These are phyloP conservation scores for Nasonia vitripennis DNA, from an alignment of 1,140 invertebrate species.

Conservation along the genomic window DNA sequence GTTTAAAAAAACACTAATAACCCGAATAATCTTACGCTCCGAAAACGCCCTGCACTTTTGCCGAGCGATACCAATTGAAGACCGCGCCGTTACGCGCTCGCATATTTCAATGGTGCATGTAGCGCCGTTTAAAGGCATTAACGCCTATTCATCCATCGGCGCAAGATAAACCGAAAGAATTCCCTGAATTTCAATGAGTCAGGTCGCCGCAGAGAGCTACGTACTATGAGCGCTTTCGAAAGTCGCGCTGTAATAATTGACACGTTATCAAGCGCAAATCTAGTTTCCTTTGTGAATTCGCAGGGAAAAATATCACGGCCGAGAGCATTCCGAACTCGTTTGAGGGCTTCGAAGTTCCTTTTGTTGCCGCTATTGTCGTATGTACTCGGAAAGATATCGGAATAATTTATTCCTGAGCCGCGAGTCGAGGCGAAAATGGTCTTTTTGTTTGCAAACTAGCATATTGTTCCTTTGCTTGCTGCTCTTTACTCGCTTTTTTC, in stretches of 20 bases:
- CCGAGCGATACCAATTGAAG: neutral
- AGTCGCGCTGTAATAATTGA: neutral
- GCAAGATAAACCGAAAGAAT: constrained; percentile 15
- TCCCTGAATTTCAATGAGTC: constrained; percentile 32
- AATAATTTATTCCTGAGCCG: neutral
- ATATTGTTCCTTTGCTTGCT: too few species aligned
- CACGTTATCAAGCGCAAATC: constrained; percentile 16
- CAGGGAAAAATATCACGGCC: neutral
- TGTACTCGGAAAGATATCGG: neutral
- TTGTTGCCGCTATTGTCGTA: neutral
- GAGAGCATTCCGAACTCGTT: neutral
- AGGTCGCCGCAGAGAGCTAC: neutral
- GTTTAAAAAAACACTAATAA: neutral
- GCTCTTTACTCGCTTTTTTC: too few species aligned
- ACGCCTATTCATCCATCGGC: neutral
- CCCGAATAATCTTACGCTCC: constrained; percentile 16
- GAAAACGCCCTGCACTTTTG: neutral
- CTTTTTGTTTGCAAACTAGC: too few species aligned
- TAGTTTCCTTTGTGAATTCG: neutral
- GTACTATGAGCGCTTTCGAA: neutral
- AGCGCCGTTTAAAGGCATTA: constrained; percentile 15
- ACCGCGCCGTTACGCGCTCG: neutral
- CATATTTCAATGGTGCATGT: neutral
- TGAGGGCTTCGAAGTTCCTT: neutral
- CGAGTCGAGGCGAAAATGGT: too few species aligned